Evolutionary conservation across 2,797 vertebrate species (phyloP).

Genomic region (Etheostoma nigrum): DNA sequence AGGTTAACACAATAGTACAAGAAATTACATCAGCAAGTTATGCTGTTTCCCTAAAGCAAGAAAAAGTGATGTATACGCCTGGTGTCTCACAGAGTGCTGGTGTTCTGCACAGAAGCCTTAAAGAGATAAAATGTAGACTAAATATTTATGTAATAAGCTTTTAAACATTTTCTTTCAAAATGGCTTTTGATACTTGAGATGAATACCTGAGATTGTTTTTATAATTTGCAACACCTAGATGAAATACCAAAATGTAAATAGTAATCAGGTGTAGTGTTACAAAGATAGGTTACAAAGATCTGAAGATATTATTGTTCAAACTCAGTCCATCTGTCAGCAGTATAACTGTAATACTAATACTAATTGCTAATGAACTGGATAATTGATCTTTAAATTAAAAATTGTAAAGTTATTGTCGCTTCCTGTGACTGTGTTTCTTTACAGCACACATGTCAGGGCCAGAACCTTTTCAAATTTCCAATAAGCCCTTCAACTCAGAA

Average conservation of each 20-base stretch:
- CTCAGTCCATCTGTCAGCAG: neutral
- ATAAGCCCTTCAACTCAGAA: slow-evolving; percentile 22
- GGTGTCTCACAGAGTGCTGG: slow-evolving; percentile 1
- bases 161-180: slow-evolving; percentile 12
- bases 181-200: neutral
- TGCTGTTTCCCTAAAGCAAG: slow-evolving; percentile 35
- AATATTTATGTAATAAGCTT: slow-evolving; percentile 29
- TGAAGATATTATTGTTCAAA: neutral
- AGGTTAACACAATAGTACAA: slow-evolving; percentile 15
- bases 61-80: slow-evolving; percentile 17
- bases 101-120: slow-evolving; percentile 16
- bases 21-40: slow-evolving; percentile 44
- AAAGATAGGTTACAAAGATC: neutral
- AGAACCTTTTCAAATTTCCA: slow-evolving; percentile 23
- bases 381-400: slow-evolving; percentile 24
- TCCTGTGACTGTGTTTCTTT: neutral
- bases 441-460: slow-evolving; percentile 4
- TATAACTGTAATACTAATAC: neutral
- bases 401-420: slow-evolving; percentile 11
- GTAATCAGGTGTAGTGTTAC: neutral
- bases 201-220: too few relatives aligned
- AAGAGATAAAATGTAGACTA: neutral
- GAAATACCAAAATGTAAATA: neutral
- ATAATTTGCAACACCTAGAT: slow-evolving; percentile 4
- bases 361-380: slow-evolving; percentile 26